Percentiles rank a stretch among this genome's conserved stretches.
Evolutionary conservation across 2,888 invertebrate genomes (phyloP).

Genomic region (Trypoxylon attenuatum): DNA sequence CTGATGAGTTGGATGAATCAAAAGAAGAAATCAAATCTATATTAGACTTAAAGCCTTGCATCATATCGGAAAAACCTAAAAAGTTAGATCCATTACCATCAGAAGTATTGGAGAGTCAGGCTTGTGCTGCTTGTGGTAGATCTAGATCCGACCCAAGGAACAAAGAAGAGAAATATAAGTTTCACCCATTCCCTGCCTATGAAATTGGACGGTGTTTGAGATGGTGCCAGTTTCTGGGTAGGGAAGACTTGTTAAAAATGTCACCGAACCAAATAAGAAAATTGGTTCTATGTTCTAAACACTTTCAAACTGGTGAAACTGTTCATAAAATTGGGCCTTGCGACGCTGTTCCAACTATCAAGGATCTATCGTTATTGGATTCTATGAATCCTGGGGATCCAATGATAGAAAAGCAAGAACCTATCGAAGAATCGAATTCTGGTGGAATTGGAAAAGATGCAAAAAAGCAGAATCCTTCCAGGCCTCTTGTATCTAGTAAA

Average conservation of each 20-base stretch:
- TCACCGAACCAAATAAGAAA: conserved; percentile 72
- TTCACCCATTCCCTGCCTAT: conserved; percentile 72
- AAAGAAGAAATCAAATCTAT: conserved; percentile 47
- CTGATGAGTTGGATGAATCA: conserved; percentile 49
- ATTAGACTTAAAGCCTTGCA: conserved; percentile 48
- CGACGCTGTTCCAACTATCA: conserved; percentile 71
- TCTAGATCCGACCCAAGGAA: conserved; percentile 67
- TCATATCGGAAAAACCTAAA: conserved; percentile 52
- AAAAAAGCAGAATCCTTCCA: conserved; percentile 40
- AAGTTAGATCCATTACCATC: conserved; percentile 61
- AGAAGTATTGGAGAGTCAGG: conserved; percentile 68
- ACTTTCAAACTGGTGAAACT: conserved; percentile 69
- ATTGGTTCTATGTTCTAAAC: conserved; percentile 70
- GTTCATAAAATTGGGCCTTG: conserved; percentile 70
- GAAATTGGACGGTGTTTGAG: conserved; percentile 71
- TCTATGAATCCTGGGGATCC: conserved; percentile 16
- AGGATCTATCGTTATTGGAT: conserved; percentile 50
- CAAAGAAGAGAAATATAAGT: conserved; percentile 68
- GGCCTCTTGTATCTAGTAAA: conserved; percentile 70
- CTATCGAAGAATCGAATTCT: conserved; percentile 37
- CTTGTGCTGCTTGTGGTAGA: conserved; percentile 71
- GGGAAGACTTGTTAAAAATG: conserved; percentile 72
- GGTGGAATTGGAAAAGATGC: conserved; percentile 25
- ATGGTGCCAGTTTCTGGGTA: conserved; percentile 71
- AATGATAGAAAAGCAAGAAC: conserved; percentile 35